A percentile compares a stretch with the other conserved stretches of the same genome.
Evolutionary conservation across 2,888 invertebrate genomes (phyloP).

Genomic region (Hydriomena furcata): DNA sequence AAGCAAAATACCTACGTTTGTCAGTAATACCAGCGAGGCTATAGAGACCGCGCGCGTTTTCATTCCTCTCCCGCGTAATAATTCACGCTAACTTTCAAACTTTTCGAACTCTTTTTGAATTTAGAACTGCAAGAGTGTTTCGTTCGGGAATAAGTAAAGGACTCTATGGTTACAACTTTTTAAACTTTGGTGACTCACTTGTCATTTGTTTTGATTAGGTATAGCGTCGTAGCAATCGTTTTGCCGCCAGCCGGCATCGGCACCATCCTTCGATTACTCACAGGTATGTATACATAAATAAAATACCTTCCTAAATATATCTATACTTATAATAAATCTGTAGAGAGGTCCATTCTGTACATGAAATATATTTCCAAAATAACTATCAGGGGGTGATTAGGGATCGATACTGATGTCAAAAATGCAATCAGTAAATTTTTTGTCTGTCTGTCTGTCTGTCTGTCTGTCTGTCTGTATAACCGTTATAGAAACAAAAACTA

Average conservation of each 20-base stretch:
- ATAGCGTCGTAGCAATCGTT: constrained; percentile 45
- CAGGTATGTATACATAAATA: constrained; percentile 64
- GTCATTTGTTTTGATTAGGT: constrained; percentile 71
- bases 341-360: too few relatives aligned
- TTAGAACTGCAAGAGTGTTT: constrained; percentile 46
- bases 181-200: constrained; percentile 47
- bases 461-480: too few relatives aligned
- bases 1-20: constrained; percentile 49
- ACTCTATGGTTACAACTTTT: constrained; percentile 32
- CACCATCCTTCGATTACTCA: constrained; percentile 51
- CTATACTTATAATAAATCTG: too few relatives aligned
- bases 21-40: constrained; percentile 70
- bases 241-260: constrained; percentile 50
- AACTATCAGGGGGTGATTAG: too few relatives aligned
- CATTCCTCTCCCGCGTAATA: constrained; percentile 59
- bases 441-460: too few relatives aligned
- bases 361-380: too few relatives aligned
- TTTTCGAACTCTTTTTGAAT: constrained; percentile 44
- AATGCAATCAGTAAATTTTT: too few relatives aligned
- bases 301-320: too few relatives aligned
- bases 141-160: constrained; percentile 34
- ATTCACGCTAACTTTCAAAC: constrained; percentile 67
- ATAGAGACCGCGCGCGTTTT: constrained; percentile 67
- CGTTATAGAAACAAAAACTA: too few relatives aligned
- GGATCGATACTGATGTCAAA: too few relatives aligned